phyloP scores from a whole-genome alignment of 2,888 invertebrate genomes.

The Conops quadrifasciatus region DNA sequence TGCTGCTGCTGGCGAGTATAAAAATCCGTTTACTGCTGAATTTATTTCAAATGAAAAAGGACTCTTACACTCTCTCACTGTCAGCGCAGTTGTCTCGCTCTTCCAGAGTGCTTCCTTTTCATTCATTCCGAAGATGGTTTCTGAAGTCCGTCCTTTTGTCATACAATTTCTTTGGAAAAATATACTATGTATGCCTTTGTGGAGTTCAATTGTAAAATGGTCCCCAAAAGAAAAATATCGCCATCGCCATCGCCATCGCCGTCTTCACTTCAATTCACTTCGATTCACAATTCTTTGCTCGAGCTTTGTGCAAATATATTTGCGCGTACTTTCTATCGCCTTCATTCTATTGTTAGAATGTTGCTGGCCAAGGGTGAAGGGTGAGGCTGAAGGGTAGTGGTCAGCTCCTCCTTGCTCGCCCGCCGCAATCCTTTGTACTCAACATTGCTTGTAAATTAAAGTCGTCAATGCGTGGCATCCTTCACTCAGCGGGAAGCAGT shows the following conservation, averaged over 20 bases:
- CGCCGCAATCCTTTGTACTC: conserved; percentile 22
- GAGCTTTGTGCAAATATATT: too few relatives aligned
- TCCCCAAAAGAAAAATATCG: too few relatives aligned
- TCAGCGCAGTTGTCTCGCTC: too few relatives aligned
- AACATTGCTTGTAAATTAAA: background rate
- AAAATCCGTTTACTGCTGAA: conserved; percentile 11
- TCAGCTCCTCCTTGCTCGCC: background rate
- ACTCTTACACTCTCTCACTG: too few relatives aligned
- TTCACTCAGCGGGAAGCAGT: conserved; percentile 6
- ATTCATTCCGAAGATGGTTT: conserved; percentile 20
- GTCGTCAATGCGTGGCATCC: background rate
- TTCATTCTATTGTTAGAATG: conserved; percentile 6
- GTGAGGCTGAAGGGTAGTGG: too few relatives aligned
- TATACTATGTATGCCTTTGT: too few relatives aligned
- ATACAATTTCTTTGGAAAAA: conserved; percentile 13
- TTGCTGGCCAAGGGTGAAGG: background rate
- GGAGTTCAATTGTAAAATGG: too few relatives aligned
- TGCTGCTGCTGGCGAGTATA: background rate
- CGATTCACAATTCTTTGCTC: background rate
- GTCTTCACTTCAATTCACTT: background rate
- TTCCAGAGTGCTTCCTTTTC: conserved; percentile 31
- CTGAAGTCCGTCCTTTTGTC: conserved; percentile 5
- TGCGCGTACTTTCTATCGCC: too few relatives aligned
- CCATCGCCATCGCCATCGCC: too few relatives aligned
- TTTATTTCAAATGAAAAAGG: background rate